Conservation (phyloP, 2,888 invertebrate genomes). For the Eustalomyia histrio region DNA sequence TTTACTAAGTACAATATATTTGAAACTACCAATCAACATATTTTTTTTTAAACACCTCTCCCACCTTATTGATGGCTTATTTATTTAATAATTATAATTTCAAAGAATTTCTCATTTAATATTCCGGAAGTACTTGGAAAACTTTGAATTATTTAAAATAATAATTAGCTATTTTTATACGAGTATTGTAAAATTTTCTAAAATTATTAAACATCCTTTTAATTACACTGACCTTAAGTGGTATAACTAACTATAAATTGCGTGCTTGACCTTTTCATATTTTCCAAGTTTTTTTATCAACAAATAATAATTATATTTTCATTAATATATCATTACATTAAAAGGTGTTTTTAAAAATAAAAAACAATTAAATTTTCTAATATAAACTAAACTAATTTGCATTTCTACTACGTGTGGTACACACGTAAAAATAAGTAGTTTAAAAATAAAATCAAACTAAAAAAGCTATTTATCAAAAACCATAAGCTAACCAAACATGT, state of each 20-base stretch:
- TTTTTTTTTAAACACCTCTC: too few relatives aligned
- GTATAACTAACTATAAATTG: not conserved
- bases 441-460: not conserved
- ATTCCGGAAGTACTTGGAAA: too few relatives aligned
- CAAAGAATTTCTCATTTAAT: too few relatives aligned
- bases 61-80: too few relatives aligned
- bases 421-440: too few relatives aligned
- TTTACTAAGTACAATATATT: too few relatives aligned
- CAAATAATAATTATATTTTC: conserved; percentile 44
- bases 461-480: not conserved
- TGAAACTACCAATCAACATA: too few relatives aligned
- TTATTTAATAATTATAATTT: too few relatives aligned
- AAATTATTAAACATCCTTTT: not conserved
- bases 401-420: conserved; percentile 15
- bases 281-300: not conserved
- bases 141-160: too few relatives aligned
- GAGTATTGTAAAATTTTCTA: not conserved
- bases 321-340: conserved; percentile 48
- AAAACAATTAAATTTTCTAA: conserved; percentile 33
- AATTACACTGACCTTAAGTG: not conserved
- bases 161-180: too few relatives aligned
- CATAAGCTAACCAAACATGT: not conserved
- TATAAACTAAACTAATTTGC: conserved; percentile 51
- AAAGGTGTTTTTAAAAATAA: conserved; percentile 37
- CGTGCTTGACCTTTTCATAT: not conserved